Base-by-base conservation (phyloP, 2,797 vertebrate genomes). In the Orestias chungarensis region DNA sequence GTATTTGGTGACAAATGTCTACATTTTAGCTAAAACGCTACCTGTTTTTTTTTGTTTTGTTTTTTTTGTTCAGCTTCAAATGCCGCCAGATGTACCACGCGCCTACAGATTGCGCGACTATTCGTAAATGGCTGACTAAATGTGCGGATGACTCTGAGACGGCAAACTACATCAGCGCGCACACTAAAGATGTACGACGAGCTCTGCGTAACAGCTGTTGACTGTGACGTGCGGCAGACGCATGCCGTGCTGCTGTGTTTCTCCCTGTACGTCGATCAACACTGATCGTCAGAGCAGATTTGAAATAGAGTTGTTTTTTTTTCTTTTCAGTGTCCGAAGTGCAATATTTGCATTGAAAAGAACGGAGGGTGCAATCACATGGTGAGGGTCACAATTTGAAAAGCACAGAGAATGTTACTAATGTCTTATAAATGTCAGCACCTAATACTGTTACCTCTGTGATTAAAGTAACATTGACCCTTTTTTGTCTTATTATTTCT, bases 341-440 rank as follows among this genome's bases (percentile, higher is more conserved):
- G 98, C 95, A 99, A 99, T 98, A 99, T 99, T 94, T 99, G 98
- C 95, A 99, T 99, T 92, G 98, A 99, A 94, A 99, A 99, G 94
- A 99, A 99, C 2, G 98, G 98, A 93, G 98, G 97, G 86, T 99
- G 98, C 91, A 99, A 99, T 94, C 98, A 99, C 95, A 99, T 99
- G 98, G 98, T 99, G 90, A 97, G 96, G 57, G 40, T 77, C 74
- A 44, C 66, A 83, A 79, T 75, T 81, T 80, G 18, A 74, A 52
- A n/a, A 27, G 10, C 38, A 75, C 72, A 78, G 70, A 43, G 83
- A 77, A 71, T 67, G 27, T 61, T 66, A 40, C 73, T 73, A 74
- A 66, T 75, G 49, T 75, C 20, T 23, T 50, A 40, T 44, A 44
- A 23, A 44, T 70, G 50, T 59, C 31, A 17, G 29, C 54, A 31